These are phyloP conservation scores for Austrofundulus limnaeus DNA, from an alignment of 2,113 vertebrate species.

Conservation along the genomic window DNA sequence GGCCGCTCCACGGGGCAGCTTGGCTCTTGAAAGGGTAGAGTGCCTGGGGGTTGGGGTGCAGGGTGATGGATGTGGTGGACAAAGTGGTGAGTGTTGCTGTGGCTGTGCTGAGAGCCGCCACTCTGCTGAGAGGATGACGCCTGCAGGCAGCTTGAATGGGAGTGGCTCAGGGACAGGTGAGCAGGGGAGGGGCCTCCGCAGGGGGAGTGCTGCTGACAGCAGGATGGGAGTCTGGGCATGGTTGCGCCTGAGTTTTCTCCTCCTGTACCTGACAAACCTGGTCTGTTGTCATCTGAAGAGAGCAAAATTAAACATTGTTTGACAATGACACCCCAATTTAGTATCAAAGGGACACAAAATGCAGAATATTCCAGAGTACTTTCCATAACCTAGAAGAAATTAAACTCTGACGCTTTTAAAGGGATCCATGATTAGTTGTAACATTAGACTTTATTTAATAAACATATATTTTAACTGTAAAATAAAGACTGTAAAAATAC, in stretches of 20 bases:
- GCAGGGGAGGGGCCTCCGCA: conserved; percentile 89
- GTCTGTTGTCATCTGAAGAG: conserved; percentile 85
- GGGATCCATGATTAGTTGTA: too few relatives aligned
- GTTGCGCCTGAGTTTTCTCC: conserved; percentile 85
- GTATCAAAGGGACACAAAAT: too few relatives aligned
- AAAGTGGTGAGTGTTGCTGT: conserved; percentile 84
- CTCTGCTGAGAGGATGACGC: conserved; percentile 83
- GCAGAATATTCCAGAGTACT: background rate
- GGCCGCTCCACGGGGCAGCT: conserved; percentile 90
- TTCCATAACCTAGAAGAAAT: background rate
- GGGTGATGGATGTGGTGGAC: conserved; percentile 90
- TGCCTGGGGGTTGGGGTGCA: conserved; percentile 82
- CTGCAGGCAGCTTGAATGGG: conserved; percentile 90
- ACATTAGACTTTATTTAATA: too few relatives aligned
- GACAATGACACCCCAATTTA: too few relatives aligned
- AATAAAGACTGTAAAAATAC: too few relatives aligned
- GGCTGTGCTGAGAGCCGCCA: conserved; percentile 82
- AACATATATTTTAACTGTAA: too few relatives aligned
- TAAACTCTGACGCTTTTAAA: background rate
- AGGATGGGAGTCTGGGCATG: conserved; percentile 94
- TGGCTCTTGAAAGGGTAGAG: conserved; percentile 86
- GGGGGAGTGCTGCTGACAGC: conserved; percentile 96
- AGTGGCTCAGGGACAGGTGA: conserved; percentile 87
- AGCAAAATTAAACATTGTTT: too few relatives aligned
- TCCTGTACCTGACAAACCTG: conserved; percentile 78